Evolutionary conservation across 2,113 vertebrate genomes (phyloP), one percentile per base, ranked within the genome.

Genomic region (Tetrax tetrax): DNA sequence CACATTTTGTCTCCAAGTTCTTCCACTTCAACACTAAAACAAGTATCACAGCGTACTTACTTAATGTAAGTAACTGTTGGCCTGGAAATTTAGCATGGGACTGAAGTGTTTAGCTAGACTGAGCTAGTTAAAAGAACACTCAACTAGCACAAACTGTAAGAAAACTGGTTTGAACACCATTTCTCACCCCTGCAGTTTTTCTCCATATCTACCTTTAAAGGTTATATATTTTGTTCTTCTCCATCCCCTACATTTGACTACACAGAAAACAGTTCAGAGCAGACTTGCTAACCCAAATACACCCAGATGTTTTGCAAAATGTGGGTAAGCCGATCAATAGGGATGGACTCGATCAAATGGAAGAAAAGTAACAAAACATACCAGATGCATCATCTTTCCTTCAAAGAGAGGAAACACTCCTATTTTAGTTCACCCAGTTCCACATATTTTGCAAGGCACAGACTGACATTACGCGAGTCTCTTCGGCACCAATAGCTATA

Each of bases 371-470:
- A 37, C 29, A 60, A 82, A 93, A 92, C 21, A 35, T 14, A 76
- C 35, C 43, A 86, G 59, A 64, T 56, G 53, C 57, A 65, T 23
- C 33, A 83, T 38, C 60, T 47, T 89, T 79, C 77, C 65, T 59
- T 81, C 78, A 79, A 95, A 79, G 21, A 50, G 59, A 88, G 56
- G 45, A 87, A 89, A 57, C 9, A 10, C 71, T 96, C 71, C 92
- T 95, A 57, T 80, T 93, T 93, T 48, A 89, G 70, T 63, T 95
- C 90, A 81, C 51, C 41, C 63, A 77, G 45, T 82, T 72, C 61
- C 50, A 68, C 61, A 5, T 95, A 76, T 37, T 83, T 69, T 60
- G 70, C 78, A 88, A 29, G 86, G 66, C 53, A 91, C 79, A 97
- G 66, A 23, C n/a, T 41, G 35, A 54, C 84, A 50, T 37, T 83